Evolutionary conservation across 2,113 vertebrate species (phyloP).

Genomic region (Perca schrenkii): DNA sequence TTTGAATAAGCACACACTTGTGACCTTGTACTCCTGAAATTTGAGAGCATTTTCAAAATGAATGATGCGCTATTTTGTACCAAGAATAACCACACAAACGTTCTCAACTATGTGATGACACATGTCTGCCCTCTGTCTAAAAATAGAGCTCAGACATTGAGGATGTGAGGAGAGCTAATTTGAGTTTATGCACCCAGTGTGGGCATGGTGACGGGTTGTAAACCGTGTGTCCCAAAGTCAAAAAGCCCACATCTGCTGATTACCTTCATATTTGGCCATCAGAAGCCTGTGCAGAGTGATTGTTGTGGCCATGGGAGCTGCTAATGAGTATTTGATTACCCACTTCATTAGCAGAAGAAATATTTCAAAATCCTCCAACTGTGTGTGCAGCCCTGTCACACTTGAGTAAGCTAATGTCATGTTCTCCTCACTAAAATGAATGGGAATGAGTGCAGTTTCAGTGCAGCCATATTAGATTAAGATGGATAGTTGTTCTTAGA

Average conservation of each 20-base stretch:
- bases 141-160: background rate
- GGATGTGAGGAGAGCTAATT: constrained; percentile 31
- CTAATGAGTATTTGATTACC: constrained; percentile 24
- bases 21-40: background rate
- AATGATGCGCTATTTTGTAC: background rate
- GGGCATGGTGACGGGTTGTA: constrained; percentile 1
- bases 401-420: background rate
- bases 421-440: constrained; percentile 1
- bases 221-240: constrained; percentile 13
- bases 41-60: background rate
- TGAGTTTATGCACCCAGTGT: constrained; percentile 1
- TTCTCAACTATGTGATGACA: background rate
- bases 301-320: background rate
- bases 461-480: background rate
- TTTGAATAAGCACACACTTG: constrained; percentile 4
- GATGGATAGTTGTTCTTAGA: background rate
- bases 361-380: background rate
- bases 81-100: background rate
- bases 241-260: constrained; percentile 9
- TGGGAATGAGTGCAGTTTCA: background rate
- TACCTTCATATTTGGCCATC: constrained; percentile 11
- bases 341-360: constrained; percentile 4
- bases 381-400: constrained; percentile 18
- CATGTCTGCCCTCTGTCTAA: constrained; percentile 9
- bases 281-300: background rate